Conservation (phyloP, 2,888 invertebrate genomes). For the Cactoblastis cactorum region DNA sequence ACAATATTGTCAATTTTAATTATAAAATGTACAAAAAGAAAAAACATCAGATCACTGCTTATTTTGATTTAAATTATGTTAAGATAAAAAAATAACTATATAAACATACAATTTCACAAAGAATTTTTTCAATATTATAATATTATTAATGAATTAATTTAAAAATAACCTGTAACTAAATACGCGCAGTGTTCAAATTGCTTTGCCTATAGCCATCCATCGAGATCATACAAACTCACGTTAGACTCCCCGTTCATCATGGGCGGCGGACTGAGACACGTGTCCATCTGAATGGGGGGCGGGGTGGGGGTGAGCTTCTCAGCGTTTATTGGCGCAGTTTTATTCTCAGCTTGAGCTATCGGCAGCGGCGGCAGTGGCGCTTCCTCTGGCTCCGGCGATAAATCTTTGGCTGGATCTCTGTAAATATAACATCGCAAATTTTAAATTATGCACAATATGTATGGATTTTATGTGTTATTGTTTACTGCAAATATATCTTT, state of each 20-base stretch:
- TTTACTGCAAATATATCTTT: too few relatives aligned
- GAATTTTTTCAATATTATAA: too few relatives aligned
- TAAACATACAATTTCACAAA: too few relatives aligned
- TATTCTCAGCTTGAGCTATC: not conserved
- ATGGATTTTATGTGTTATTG: too few relatives aligned
- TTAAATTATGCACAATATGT: too few relatives aligned
- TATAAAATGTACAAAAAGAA: not conserved
- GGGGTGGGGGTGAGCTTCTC: constrained; percentile 38
- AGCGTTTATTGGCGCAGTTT: constrained; percentile 11
- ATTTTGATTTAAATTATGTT: too few relatives aligned
- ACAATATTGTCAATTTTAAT: not conserved
- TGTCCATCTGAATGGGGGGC: constrained; percentile 57
- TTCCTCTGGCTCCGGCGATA: constrained; percentile 39
- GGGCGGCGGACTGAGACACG: constrained; percentile 65
- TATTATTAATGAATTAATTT: too few relatives aligned
- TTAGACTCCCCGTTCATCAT: constrained; percentile 58
- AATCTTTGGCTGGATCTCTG: constrained; percentile 38
- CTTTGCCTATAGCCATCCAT: too few relatives aligned
- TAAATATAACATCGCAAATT: not conserved
- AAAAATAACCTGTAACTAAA: too few relatives aligned
- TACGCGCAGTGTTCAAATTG: too few relatives aligned
- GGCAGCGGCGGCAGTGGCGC: constrained; percentile 50
- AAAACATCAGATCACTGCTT: too few relatives aligned
- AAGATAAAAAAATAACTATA: too few relatives aligned
- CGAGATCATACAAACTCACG: constrained; percentile 42